Evolutionary conservation across 2,888 invertebrate species (phyloP), one percentile per base, ranked within the genome.

Genomic region (Cheilosia impressa): DNA sequence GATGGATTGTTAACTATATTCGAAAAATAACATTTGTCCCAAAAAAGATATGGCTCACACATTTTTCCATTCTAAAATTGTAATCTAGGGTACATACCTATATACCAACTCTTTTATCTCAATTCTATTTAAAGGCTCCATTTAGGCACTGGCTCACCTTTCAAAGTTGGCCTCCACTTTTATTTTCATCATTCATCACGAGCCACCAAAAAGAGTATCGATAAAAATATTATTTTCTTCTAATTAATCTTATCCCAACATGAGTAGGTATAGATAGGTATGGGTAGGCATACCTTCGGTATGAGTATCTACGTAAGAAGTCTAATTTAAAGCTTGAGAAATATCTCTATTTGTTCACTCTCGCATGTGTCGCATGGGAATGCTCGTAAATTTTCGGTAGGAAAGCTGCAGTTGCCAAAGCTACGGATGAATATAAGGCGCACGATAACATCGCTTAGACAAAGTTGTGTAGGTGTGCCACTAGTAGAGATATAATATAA

Each of bases 321-420:
- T 22, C 52, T 17, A 27, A 52, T 41, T 41, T n/a, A 17, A 53
- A 66, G 34, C 52, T 66, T 53, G 24, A 66, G 66, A 66, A 66
- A 66, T 66, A 41, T 53, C 41, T 66, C 4, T 66, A 27, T 66
- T 41, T 41, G 17, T 53, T 27, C 13, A 55, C 38, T 15, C 4
- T 24, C 22, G 22, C 13, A 19, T 22, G 22, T 66, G 66, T 41
- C 53, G 17, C 43, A 19, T 53, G 13, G 52, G n/a, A 41, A 41
- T 24, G 41, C 38, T 53, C 3, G 53, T 53, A 41, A 31, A 47
- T 69, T 34, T 34, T 55, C 31, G 57, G 68, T 69, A 22, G 57
- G 34, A 57, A 57, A 57, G 69, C 45, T 69, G 69, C 69, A 69
- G 31, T 69, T 57, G 57, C 68, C 27, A 68, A 68, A 55, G 68